Evolutionary conservation across 2,888 invertebrate genomes (phyloP), one percentile per base, ranked within the genome.

Genomic region (Drosophila affinis): DNA sequence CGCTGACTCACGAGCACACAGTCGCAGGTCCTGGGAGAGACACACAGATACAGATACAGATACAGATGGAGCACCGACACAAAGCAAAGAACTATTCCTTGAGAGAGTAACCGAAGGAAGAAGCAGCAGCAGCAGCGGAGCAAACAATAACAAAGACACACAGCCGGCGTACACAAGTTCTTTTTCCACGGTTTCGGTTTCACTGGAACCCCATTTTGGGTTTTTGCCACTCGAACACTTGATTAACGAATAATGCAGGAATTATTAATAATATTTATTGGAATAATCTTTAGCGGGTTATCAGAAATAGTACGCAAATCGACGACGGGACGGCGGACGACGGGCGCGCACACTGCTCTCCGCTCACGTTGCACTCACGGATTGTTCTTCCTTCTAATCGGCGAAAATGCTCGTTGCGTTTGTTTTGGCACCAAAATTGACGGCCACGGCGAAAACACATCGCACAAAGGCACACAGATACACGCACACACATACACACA

Each of bases 351-450:
- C 39, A 14, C 39, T 64, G 61, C 61, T 61, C 60, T 64, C 67
- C 85, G 82, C 84, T 88, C 90, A 76, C 86, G 77, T 86, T 90
- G 78, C 82, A 88, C 75, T 87, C 87, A 84, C 79, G 81, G 87
- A 83, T 85, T 86, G 88, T 89, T 89, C 67, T 67, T 88, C 86
- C 88, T 89, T 91, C 91, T 91, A 91, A 91, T 90, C 91, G 90
- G 89, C 89, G 87, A 88, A 89, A 87, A 89, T 87, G 88, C 77
- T 86, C 87, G 84, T 89, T 83, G 90, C 89, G 80, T 90, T 89
- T 90, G 89, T 90, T 90, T 90, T 90, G 90, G 88, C 86, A 89
- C 89, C 80, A 83, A 81, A 76, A 79, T 81, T 83, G 86, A 86
- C 88, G 81, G 71, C 81, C 77, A 80, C 79, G 79, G 83, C 86